Evolutionary conservation across 2,888 invertebrate genomes (phyloP), one percentile per base, ranked within the genome.

Genomic region (Oligia latruncula): DNA sequence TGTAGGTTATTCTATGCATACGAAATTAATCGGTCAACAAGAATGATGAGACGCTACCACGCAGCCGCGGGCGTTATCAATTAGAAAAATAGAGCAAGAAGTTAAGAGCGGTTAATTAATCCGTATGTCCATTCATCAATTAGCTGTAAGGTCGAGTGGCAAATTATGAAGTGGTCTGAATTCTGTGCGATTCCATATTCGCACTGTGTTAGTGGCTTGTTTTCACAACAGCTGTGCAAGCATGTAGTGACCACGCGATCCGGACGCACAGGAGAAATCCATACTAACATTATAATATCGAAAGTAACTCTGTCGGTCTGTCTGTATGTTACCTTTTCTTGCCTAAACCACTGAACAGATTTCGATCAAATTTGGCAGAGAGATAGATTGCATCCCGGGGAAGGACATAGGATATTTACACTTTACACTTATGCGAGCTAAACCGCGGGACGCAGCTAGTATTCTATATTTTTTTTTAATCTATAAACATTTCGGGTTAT

Each of bases 1-100:
- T 67, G 20, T 64, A 52, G 4, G 40, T 74, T 52, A 62, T n/a
- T 58, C 79, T 67, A 80, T 71, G 74, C 60, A 77, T 81, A 83
- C 49, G 68, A 74, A 79, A 78, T 74, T 58, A 83, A 75, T 88
- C 46, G 77, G 73, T 68, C 17, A 52, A 29, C 66, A 81, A 75
- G 77, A 81, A 71, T 82, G 74, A 87, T 83, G 85, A 43, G 71
- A 75, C n/a, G 68, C 71, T 62, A 65, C 74, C 78, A 80, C 81
- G 74, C 88, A 74, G 79, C 78, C 77, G 73, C 77, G 23, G 71
- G 74, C 75, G 72, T 82, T 88, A 88, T 81, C 86, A 85, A 88
- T 88, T 85, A 86, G 83, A 88, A 88, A 90, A 88, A 88, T 90
- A 88, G 89, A 81, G 73, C 85, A 86, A 85, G 79, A 85, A 87